Conservation (phyloP, 2,888 invertebrate species). For the Tricholauxania praeusta region DNA sequence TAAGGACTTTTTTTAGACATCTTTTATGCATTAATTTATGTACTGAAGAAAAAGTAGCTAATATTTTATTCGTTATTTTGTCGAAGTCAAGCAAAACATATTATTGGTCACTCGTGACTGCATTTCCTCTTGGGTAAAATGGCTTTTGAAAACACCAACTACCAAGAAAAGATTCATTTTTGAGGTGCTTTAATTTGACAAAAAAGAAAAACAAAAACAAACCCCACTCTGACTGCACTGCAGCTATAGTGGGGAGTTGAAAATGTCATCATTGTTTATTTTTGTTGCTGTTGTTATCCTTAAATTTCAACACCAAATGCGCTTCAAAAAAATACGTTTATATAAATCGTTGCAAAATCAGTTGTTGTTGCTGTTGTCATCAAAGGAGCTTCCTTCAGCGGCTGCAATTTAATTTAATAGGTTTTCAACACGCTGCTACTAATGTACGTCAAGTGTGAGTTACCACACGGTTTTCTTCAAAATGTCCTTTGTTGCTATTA, state of each 20-base stretch:
- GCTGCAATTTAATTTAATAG: conserved; percentile 43
- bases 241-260: background rate
- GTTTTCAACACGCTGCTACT: conserved; percentile 37
- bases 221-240: background rate
- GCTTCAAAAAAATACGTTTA: background rate
- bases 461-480: conserved; percentile 19
- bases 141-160: background rate
- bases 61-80: background rate
- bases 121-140: conserved; percentile 14
- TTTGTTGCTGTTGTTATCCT: background rate
- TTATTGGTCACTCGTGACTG: conserved; percentile 21
- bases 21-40: no score
- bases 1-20: no score
- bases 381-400: background rate
- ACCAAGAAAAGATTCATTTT: conserved; percentile 25
- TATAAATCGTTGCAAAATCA: background rate
- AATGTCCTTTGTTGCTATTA: conserved; percentile 2
- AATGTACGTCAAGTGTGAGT: conserved; percentile 18
- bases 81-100: background rate
- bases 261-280: conserved; percentile 8
- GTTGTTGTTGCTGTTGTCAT: background rate
- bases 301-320: conserved; percentile 14
- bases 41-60: no score
- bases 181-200: conserved; percentile 30
- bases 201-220: background rate